Evolutionary conservation across 2,888 invertebrate genomes (phyloP), one percentile per base, ranked within the genome.

Genomic region (Drosophila mayaguana): DNA sequence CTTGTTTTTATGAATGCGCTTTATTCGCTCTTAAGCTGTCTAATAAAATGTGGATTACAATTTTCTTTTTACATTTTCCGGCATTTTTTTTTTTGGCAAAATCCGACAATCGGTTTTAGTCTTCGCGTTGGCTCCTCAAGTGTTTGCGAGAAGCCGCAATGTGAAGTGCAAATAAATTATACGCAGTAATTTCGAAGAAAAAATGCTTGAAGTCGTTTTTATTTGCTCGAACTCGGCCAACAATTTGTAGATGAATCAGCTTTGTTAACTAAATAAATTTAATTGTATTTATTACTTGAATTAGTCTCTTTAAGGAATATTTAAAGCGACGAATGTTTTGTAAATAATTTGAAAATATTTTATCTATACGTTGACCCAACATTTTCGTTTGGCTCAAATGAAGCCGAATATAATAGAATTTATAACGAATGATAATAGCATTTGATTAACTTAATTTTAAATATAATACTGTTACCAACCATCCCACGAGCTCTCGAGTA

Each of bases 141-240:
- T 70, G 66, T 57, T 85, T 80, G 63, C 36, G 45, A 54, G 45
- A 36, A 71, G 68, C 70, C 64, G 53, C 55, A 65, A 75, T 85
- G 80, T 85, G 67, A 83, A 85, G 73, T 75, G 72, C 84, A 85
- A 87, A 87, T 78, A 86, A 86, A 87, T 81, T 78, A 75, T 60
- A 61, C 68, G 66, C 63, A 80, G 76, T 69, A 80, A 68, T 53
- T 54, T 50, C 43, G 51, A 69, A 81, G 72, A 73, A 79, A 51
- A 82, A 83, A 72, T 74, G 60, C 73, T 55, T 54, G 16, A 64
- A 78, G 63, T 66, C 38, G 53, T 63, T 74, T 76, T 55, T 42
- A 45, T 50, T 46, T 69, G 42, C 45, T 22, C 57, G 59, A 53
- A 42, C 50, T 43, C 65, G 38, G 45, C 22, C 57, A 63, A 22